Evolutionary conservation across 2,888 invertebrate genomes (phyloP).

Genomic region (Aphelenchoides bicaudatus): DNA sequence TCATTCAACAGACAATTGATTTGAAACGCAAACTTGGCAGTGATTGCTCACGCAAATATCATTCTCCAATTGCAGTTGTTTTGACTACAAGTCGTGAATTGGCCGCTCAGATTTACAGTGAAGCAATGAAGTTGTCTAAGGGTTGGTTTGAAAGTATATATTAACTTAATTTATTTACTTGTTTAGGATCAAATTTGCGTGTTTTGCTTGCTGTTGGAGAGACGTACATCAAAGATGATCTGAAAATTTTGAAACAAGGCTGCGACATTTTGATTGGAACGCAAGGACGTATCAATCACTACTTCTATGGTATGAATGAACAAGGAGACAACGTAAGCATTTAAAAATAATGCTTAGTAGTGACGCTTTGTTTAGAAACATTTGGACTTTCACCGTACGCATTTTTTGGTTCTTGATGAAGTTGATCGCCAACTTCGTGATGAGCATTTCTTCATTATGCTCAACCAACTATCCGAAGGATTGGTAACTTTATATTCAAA

Average conservation of each 20-base stretch:
- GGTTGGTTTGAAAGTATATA: no score
- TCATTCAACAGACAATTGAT: not conserved
- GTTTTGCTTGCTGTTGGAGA: not conserved
- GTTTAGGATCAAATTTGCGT: not conserved
- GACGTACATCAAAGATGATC: not conserved
- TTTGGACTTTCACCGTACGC: not conserved
- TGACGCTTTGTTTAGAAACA: slow-evolving; percentile 7
- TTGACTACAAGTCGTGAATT: not conserved
- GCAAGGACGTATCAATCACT: slow-evolving; percentile 3
- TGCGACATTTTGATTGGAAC: slow-evolving; percentile 7
- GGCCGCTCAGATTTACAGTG: not conserved
- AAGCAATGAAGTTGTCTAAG: not conserved
- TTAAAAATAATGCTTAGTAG: no score
- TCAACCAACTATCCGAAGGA: not conserved
- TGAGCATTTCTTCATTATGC: not conserved
- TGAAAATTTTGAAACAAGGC: not conserved
- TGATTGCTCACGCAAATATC: not conserved
- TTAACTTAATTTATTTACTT: no score
- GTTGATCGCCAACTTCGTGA: slow-evolving; percentile 1
- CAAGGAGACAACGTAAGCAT: not conserved
- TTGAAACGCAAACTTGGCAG: not conserved
- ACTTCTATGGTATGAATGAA: not conserved
- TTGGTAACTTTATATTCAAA: slow-evolving; percentile 2
- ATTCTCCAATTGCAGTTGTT: not conserved
- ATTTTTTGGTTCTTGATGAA: slow-evolving; percentile 7